A percentile compares a stretch with the other conserved stretches of the same genome.
phyloP scores from a whole-genome alignment of 2,888 invertebrate genomes.

The Ormyrus nitidulus region DNA sequence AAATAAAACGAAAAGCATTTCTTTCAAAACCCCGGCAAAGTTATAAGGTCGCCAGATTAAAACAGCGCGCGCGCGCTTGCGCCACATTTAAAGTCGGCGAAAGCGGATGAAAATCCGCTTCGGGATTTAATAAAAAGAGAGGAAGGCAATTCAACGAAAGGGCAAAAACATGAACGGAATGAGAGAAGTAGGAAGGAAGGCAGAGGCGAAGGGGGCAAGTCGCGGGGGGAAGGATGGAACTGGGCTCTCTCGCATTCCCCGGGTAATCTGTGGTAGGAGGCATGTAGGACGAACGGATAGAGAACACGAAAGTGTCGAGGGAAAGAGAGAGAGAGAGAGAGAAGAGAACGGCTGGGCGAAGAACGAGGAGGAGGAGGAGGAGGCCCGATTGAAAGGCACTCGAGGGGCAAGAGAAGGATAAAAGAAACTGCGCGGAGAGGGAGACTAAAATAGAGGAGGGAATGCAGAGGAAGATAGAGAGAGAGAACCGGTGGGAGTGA shows the following conservation, averaged over 20 bases:
- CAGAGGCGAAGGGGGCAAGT: conserved; percentile 53
- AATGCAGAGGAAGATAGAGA: conserved; percentile 37
- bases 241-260: conserved; percentile 65
- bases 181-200: conserved; percentile 56
- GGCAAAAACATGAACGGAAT: conserved; percentile 48
- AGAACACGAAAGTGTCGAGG: conserved; percentile 62
- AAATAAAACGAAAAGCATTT: too few relatives aligned
- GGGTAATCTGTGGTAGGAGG: conserved; percentile 72
- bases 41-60: too few relatives aligned
- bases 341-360: conserved; percentile 67
- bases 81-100: too few relatives aligned
- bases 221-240: conserved; percentile 63
- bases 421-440: conserved; percentile 40
- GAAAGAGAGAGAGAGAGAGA: conserved; percentile 58
- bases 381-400: conserved; percentile 49
- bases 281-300: conserved; percentile 73
- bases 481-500: conserved; percentile 57
- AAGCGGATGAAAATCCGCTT: too few relatives aligned
- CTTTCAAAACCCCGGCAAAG: too few relatives aligned
- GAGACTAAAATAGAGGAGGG: conserved; percentile 43
- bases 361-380: conserved; percentile 57
- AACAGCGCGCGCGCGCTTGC: too few relatives aligned
- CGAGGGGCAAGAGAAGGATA: conserved; percentile 43
- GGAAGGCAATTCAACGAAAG: background rate
- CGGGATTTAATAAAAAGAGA: too few relatives aligned